Evolutionary conservation across 2,113 vertebrate genomes (phyloP), one percentile per base, ranked within the genome.

Genomic region (Numida meleagris): DNA sequence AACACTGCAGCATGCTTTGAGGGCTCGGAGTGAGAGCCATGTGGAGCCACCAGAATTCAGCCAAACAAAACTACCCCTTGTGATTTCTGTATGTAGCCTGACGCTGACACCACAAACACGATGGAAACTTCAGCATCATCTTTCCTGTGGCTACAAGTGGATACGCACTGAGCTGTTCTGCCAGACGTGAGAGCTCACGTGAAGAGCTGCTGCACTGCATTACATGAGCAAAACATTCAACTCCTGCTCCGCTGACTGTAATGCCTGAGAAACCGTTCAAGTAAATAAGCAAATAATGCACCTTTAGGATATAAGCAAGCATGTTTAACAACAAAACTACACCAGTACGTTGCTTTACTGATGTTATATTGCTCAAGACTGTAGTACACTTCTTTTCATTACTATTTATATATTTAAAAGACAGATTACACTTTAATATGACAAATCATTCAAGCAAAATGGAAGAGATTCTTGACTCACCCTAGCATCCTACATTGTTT

Each of bases 21-120:
- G 86, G 24, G 48, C 74, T 61, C 17, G n/a, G 6, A 24, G 53
- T 50, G 65, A 57, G 33, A 68, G 25, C 51, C 73, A 62, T 9
- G 68, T 84, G 46, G 87, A 86, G 86, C 65, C 73, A 45, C 55
- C 20, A 89, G 82, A 95, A 96, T 65, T 80, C 93, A 82, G 70
- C 58, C n/a, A 66, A 81, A 88, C 25, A 72, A 89, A 82, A 57
- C 81, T 46, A 58, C n/a, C 62, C 83, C 55, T 95, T 68, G 85
- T 21, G 55, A 68, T 84, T 97, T 98, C 98, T 96, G 96, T 91
- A 97, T 97, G 98, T 93, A 97, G 82, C 82, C 66, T 8, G 50
- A 23, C 40, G 81, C 40, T 19, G 95, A 97, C 97, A 95, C 98
- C 98, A 98, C 85, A 77, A 96, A 50, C 46, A 66, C 82, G 36